Base-by-base conservation (phyloP, 2,113 vertebrate genomes). In the Saguinus midas region DNA sequence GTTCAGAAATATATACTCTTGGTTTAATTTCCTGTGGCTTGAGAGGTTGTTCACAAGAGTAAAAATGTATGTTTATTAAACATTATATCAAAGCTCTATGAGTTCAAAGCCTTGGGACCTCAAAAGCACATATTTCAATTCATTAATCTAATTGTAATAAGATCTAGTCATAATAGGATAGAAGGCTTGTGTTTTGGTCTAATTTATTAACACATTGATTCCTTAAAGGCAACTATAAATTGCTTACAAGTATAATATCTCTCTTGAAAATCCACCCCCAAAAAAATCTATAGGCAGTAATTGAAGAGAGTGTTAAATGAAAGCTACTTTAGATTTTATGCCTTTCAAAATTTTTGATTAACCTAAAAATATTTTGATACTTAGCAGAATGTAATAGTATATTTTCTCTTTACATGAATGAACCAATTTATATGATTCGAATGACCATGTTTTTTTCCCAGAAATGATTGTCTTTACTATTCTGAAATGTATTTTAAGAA, bases 111-210 rank as follows among this genome's bases (percentile, higher is more conserved):
- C 90, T 95, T 58, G 32, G 81, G 87, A 98, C 88, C 97, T 97
- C 97, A 98, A 98, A 98, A 98, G 96, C 95, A 95, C 9, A 96
- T 92, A 96, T 98, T 98, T 90, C 95, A 73, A 66, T 97, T 98
- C 92, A 96, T 98, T 98, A 97, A 97, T 94, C 95, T 98, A 97
- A 94, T 97, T 98, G 92, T 98, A 97, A 97, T 97, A 96, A 93
- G 96, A 97, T 98, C 55, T 50, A 98, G 87, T 97, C 97, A 82
- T 97, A 98, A 97, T 98, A 94, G 97, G 95, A 96, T 97, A 17
- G 5, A 86, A 37, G 97, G 93, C 75, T 94, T 97, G 11, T 97
- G 94, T 97, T 98, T 98, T 94, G 95, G 89, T 97, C 91, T 96
- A 98, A 95, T 98, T 97, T 98, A 96, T 97, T 98, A 98, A 87